phyloP scores from a whole-genome alignment of 2,113 vertebrate genomes.

The Podilymbus podiceps region DNA sequence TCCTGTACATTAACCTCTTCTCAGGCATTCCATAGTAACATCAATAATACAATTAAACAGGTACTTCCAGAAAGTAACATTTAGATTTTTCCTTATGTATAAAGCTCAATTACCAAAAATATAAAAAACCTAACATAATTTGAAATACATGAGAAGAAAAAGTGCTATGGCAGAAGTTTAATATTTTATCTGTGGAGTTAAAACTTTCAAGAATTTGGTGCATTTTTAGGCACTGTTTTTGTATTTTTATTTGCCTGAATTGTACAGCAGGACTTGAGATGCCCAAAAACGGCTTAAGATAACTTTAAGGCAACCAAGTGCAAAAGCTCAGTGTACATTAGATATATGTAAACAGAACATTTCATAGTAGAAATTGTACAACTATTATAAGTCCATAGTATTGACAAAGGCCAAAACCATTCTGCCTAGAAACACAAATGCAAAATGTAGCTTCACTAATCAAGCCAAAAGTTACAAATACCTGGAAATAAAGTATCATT shows the following conservation, averaged over 20 bases:
- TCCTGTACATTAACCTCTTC: conserved; percentile 29
- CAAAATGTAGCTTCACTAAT: not conserved
- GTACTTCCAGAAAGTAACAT: conserved; percentile 5
- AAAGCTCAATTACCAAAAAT: conserved; percentile 67
- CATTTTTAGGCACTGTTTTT: conserved; percentile 62
- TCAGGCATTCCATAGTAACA: conserved; percentile 1
- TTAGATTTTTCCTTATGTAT: not conserved
- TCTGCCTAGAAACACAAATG: conserved; percentile 3
- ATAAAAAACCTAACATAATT: conserved; percentile 34
- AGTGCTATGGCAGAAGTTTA: conserved; percentile 43
- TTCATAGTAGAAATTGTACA: conserved; percentile 52
- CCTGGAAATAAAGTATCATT: not conserved
- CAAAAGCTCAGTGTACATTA: conserved; percentile 56
- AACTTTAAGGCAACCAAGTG: conserved; percentile 73
- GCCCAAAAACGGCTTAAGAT: conserved; percentile 49
- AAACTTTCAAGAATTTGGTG: conserved; percentile 28
- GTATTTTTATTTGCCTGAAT: conserved; percentile 39
- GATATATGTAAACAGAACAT: conserved; percentile 44
- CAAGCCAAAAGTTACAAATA: not conserved
- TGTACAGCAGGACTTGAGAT: conserved; percentile 47
- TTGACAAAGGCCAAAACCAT: conserved; percentile 28
- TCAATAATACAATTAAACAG: conserved; percentile 32
- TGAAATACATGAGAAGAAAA: conserved; percentile 9
- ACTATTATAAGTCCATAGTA: not conserved
- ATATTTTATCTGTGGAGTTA: conserved; percentile 4